Evolutionary conservation across 2,113 vertebrate genomes (phyloP).

Genomic region (Isichthys henryi): DNA sequence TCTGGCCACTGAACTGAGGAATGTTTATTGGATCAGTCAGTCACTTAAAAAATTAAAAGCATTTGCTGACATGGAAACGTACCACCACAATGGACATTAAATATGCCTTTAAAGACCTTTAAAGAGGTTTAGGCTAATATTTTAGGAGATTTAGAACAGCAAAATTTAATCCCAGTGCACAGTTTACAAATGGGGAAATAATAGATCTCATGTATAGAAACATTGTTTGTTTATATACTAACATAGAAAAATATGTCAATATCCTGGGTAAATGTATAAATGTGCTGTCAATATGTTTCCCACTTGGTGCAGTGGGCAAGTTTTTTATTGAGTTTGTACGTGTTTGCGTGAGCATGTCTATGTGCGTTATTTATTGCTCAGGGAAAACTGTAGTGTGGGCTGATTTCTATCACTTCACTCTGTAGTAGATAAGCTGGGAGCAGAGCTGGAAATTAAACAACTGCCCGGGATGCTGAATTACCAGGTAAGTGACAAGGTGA

Average conservation of each 20-base stretch:
- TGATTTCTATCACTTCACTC: not conserved
- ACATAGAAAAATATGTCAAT: not conserved
- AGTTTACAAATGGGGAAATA: not conserved
- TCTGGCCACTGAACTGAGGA: not conserved
- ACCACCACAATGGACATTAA: not conserved
- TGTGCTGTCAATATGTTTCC: slow-evolving; percentile 5
- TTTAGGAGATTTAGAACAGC: not conserved
- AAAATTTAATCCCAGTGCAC: not conserved
- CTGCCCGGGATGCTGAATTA: not conserved
- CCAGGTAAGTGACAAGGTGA: not conserved
- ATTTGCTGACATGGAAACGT: not conserved
- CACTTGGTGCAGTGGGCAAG: not conserved
- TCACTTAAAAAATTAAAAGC: not conserved
- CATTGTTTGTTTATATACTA: not conserved
- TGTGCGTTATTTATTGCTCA: not conserved
- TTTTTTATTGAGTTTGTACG: slow-evolving; percentile 5
- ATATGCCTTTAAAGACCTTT: not conserved
- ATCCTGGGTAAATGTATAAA: slow-evolving; percentile 2
- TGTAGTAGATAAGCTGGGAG: not conserved
- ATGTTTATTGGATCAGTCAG: not conserved
- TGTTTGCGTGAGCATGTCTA: not conserved
- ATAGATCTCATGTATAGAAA: not conserved
- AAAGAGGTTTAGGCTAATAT: not conserved
- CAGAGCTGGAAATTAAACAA: slow-evolving; percentile 12
- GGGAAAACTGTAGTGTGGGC: not conserved